phyloP scores from a whole-genome alignment of 2,113 vertebrate genomes.

The Nestor notabilis region DNA sequence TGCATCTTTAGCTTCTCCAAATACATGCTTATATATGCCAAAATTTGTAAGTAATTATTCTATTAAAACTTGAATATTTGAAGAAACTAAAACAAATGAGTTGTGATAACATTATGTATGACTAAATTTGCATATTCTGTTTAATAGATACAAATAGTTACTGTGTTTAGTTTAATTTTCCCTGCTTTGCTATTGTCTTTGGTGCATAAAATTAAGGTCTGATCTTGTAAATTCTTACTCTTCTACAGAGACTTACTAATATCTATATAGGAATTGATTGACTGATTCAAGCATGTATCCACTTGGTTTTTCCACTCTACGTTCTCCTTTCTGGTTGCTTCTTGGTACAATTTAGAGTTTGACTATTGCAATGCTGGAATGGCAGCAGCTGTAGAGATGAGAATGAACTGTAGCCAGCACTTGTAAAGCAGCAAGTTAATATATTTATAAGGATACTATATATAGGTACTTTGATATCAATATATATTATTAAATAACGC shows the following conservation, averaged over 20 bases:
- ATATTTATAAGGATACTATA: conserved; percentile 56
- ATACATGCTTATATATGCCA: background rate
- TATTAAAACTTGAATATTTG: background rate
- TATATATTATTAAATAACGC: conserved; percentile 59
- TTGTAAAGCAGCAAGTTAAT: conserved; percentile 7
- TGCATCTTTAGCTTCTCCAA: background rate
- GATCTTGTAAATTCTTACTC: background rate
- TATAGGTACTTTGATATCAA: conserved; percentile 46
- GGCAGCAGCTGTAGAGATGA: background rate
- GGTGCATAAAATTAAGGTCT: background rate
- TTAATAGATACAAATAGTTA: background rate
- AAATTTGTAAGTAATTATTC: background rate
- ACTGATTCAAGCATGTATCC: background rate
- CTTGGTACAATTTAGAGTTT: background rate
- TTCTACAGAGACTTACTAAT: background rate
- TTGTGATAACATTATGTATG: background rate
- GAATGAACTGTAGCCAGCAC: conserved; percentile 27
- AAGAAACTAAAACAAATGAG: conserved; percentile 11
- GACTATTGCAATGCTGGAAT: background rate
- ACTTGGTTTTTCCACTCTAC: background rate
- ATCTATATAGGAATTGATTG: background rate
- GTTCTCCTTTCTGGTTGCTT: background rate
- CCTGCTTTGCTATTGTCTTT: background rate
- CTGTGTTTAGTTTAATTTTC: background rate
- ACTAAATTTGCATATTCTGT: background rate